Percentiles rank a stretch among this genome's conserved stretches.
phyloP scores from a whole-genome alignment of 2,888 invertebrate genomes.

The Phengaris alcon region DNA sequence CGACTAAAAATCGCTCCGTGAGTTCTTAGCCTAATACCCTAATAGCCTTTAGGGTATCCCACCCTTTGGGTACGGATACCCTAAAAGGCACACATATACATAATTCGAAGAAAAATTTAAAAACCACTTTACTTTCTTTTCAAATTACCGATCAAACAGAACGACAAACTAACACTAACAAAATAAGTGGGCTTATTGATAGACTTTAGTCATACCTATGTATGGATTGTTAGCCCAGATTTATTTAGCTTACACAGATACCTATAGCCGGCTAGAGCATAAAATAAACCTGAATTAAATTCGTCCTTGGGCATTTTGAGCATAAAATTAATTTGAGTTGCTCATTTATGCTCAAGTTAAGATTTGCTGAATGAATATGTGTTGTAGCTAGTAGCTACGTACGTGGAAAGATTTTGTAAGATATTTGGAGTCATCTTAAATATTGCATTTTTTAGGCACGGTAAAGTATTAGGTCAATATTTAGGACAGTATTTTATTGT shows the following conservation, averaged over 20 bases:
- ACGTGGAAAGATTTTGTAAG: not conserved
- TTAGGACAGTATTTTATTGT: too few relatives aligned
- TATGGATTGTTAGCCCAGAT: slow-evolving; percentile 4
- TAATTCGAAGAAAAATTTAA: too few relatives aligned
- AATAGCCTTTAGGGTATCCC: too few relatives aligned
- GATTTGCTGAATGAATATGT: slow-evolving; percentile 15
- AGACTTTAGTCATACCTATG: not conserved
- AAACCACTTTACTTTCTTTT: too few relatives aligned
- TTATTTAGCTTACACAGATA: not conserved
- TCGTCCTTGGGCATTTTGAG: not conserved
- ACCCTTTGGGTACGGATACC: too few relatives aligned
- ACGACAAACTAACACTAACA: not conserved
- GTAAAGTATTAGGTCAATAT: too few relatives aligned
- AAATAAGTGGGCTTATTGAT: not conserved
- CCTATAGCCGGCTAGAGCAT: not conserved
- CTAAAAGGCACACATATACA: too few relatives aligned
- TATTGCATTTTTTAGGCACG: not conserved
- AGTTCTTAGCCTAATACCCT: too few relatives aligned
- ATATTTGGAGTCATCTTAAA: not conserved
- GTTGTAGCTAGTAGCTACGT: not conserved
- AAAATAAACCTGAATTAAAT: slow-evolving; percentile 6
- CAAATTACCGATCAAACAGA: not conserved
- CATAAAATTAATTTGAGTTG: not conserved
- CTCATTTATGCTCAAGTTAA: not conserved
- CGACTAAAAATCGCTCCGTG: too few relatives aligned